A percentile compares a stretch with the other conserved stretches of the same genome.
phyloP scores from a whole-genome alignment of 2,797 vertebrate species.

The Kryptolebias ocellatus region DNA sequence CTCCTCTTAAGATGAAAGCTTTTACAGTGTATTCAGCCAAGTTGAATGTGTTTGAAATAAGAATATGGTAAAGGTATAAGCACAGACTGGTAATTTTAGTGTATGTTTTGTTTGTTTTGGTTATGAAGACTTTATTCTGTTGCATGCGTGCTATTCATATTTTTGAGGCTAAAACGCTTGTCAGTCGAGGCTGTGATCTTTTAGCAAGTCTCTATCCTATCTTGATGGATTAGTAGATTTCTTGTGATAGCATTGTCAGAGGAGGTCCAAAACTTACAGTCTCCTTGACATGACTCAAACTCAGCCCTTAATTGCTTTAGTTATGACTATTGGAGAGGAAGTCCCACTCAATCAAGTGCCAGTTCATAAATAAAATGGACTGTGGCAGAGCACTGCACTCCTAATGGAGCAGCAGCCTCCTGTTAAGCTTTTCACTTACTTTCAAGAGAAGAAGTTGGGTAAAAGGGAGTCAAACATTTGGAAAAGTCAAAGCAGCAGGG shows the following conservation, averaged over 20 bases:
- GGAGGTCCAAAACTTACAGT: slow-evolving; percentile 74
- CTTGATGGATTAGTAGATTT: slow-evolving; percentile 78
- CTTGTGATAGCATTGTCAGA: slow-evolving; percentile 70
- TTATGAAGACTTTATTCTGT: slow-evolving; percentile 12
- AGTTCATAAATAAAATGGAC: slow-evolving; percentile 80
- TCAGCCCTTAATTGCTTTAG: slow-evolving; percentile 67
- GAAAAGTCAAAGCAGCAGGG: slow-evolving; percentile 73
- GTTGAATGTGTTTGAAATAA: slow-evolving; percentile 6
- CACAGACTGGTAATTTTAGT: neutral
- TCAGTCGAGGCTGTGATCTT: slow-evolving; percentile 39
- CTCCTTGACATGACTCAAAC: slow-evolving; percentile 77
- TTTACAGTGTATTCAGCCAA: neutral
- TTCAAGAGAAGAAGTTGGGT: slow-evolving; percentile 34
- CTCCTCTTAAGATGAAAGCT: slow-evolving; percentile 17
- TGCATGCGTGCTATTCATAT: slow-evolving; percentile 1
- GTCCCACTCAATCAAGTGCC: slow-evolving; percentile 80
- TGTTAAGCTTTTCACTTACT: slow-evolving; percentile 72
- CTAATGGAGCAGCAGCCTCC: slow-evolving; percentile 72
- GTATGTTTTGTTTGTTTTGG: slow-evolving; percentile 10
- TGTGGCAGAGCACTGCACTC: slow-evolving; percentile 68
- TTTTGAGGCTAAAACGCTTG: slow-evolving; percentile 27
- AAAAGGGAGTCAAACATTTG: slow-evolving; percentile 51
- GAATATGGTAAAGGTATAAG: neutral
- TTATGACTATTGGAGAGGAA: slow-evolving; percentile 75
- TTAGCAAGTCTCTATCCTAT: slow-evolving; percentile 55